Conservation (phyloP, 2,888 invertebrate genomes). For the Dascillus cervinus region DNA sequence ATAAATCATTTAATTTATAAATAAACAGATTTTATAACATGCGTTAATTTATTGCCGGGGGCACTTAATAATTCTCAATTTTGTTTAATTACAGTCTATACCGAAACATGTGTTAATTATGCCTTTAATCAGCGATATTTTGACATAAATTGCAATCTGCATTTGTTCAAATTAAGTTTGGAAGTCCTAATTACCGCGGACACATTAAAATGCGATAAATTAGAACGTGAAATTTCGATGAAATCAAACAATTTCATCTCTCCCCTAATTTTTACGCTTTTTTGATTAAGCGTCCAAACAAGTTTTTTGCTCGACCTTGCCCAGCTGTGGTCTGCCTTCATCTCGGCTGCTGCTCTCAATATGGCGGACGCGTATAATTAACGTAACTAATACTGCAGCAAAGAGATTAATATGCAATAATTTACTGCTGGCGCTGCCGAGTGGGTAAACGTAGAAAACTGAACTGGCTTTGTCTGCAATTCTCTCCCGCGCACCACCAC, state of each 20-base stretch:
- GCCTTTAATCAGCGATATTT: constrained; percentile 27
- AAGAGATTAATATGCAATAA: constrained; percentile 46
- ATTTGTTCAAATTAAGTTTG: constrained; percentile 19
- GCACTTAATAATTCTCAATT: constrained; percentile 29
- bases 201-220: too few relatives aligned
- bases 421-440: constrained; percentile 39
- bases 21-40: constrained; percentile 12
- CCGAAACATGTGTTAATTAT: constrained; percentile 24
- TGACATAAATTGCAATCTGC: constrained; percentile 23
- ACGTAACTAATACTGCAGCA: constrained; percentile 45
- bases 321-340: constrained; percentile 28
- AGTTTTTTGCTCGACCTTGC: constrained; percentile 22
- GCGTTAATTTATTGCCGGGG: constrained; percentile 28
- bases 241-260: not conserved
- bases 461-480: constrained; percentile 38
- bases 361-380: constrained; percentile 42
- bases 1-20: too few relatives aligned
- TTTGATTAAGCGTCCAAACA: constrained; percentile 1
- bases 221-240: not conserved
- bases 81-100: constrained; percentile 23
- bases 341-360: constrained; percentile 36
- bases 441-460: constrained; percentile 40
- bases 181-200: constrained; percentile 7
- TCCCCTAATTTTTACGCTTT: not conserved
- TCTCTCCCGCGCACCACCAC: constrained; percentile 28